A percentile compares a stretch with the other conserved stretches of the same genome.
Evolutionary conservation across 92 coral and sea anemone genomes (phyloP).

Genomic region (Porites rus): DNA sequence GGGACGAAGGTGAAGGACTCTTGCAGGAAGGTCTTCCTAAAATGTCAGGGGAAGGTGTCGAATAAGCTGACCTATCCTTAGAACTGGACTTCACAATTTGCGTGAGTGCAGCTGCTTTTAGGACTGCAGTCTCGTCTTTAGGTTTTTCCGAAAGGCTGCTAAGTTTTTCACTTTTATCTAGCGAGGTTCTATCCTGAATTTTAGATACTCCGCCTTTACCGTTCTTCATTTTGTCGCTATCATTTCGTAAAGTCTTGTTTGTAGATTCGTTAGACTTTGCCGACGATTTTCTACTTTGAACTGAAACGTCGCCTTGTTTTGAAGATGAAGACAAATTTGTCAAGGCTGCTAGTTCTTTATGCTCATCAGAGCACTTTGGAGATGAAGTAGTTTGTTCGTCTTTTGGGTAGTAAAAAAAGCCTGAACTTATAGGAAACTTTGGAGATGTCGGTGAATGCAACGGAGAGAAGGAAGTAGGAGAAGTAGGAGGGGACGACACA

Average conservation of each 20-base stretch:
- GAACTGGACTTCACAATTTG: neutral
- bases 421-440: conserved; percentile 24
- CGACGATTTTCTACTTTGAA: neutral
- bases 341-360: conserved; percentile 2
- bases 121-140: neutral
- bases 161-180: conserved; percentile 10
- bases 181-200: conserved; percentile 15
- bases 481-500: neutral
- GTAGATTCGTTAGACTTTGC: conserved; percentile 15
- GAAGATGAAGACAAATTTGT: neutral
- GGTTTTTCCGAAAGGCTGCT: conserved; percentile 11
- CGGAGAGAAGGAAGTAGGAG: neutral
- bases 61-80: conserved; percentile 3
- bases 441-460: conserved; percentile 32
- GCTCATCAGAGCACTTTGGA: neutral
- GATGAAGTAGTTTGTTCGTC: neutral
- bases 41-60: conserved; percentile 39
- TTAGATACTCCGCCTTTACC: conserved; percentile 1
- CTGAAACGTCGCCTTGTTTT: neutral
- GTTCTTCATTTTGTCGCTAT: conserved; percentile 7
- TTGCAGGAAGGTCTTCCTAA: conserved; percentile 38
- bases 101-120: neutral
- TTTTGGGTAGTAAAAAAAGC: conserved; percentile 36
- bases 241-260: conserved; percentile 13
- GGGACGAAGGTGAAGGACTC: conserved; percentile 74